These are phyloP conservation scores for Sinopyrophorus schimmeli DNA, from an alignment of 2,888 invertebrate species.

Conservation along the genomic window DNA sequence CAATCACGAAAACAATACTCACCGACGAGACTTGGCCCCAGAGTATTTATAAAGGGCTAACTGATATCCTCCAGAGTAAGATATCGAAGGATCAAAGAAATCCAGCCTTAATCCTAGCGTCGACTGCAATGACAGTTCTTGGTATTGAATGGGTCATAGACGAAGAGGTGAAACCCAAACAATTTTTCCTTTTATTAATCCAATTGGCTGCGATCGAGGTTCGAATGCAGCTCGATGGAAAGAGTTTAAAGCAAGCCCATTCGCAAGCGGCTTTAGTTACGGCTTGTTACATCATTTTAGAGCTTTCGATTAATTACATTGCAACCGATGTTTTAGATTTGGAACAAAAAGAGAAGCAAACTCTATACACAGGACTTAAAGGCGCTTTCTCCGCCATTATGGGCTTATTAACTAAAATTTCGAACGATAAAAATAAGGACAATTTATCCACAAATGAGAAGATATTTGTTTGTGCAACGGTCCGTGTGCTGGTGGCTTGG, in stretches of 20 bases:
- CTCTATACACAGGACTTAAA: slow-evolving; percentile 85
- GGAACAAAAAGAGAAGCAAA: slow-evolving; percentile 89
- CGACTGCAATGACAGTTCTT: slow-evolving; percentile 76
- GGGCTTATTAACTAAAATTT: slow-evolving; percentile 71
- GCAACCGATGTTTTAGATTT: slow-evolving; percentile 79
- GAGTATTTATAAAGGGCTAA: slow-evolving; percentile 79
- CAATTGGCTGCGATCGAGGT: slow-evolving; percentile 92
- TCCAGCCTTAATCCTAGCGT: slow-evolving; percentile 82
- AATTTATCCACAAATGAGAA: slow-evolving; percentile 70
- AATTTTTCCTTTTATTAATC: slow-evolving; percentile 78
- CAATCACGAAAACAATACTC: slow-evolving; percentile 64
- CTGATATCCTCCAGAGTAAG: slow-evolving; percentile 83
- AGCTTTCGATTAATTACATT: slow-evolving; percentile 78
- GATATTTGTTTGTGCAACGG: slow-evolving; percentile 80
- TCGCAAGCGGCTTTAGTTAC: slow-evolving; percentile 78
- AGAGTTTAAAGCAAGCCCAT: slow-evolving; percentile 77
- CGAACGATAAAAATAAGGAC: slow-evolving; percentile 74
- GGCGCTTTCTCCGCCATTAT: slow-evolving; percentile 85
- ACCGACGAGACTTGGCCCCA: slow-evolving; percentile 77
- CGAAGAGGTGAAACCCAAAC: slow-evolving; percentile 77
- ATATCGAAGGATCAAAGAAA: slow-evolving; percentile 87
- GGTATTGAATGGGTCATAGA: slow-evolving; percentile 87
- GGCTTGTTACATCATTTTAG: slow-evolving; percentile 80
- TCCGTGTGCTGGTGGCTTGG: slow-evolving; percentile 86
- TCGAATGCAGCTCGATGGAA: slow-evolving; percentile 90